Conservation (phyloP, 2,113 vertebrate genomes). For the Eulacestoma nigropectus region DNA sequence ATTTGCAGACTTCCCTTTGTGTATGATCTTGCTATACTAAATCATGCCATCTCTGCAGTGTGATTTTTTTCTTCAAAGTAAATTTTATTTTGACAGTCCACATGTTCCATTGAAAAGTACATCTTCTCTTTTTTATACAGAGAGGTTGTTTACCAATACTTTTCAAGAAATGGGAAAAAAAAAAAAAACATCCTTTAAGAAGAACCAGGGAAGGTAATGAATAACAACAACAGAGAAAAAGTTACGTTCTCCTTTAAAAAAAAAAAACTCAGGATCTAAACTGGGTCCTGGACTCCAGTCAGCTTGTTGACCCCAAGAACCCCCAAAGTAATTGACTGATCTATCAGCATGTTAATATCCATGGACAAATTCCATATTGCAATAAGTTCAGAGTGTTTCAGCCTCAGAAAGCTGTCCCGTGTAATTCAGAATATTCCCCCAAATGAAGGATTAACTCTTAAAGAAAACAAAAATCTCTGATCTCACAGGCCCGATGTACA, state of each 20-base stretch:
- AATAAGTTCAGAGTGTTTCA: not conserved
- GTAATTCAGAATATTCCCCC: not conserved
- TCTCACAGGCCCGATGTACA: not conserved
- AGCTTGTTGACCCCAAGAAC: not conserved
- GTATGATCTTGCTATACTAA: not conserved
- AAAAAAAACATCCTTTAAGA: not conserved
- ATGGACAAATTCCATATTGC: not conserved
- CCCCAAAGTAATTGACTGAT: not conserved
- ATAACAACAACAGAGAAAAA: not conserved
- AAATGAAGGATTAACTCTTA: not conserved
- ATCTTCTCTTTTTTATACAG: not conserved
- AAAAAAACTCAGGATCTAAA: not conserved
- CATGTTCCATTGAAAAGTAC: not conserved
- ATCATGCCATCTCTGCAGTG: not conserved
- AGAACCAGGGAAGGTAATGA: not conserved
- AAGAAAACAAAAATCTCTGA: not conserved
- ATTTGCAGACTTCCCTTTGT: not conserved
- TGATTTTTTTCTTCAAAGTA: not conserved
- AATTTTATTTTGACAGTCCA: not conserved
- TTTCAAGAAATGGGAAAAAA: not conserved
- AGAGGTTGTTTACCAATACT: not conserved
- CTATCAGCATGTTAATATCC: not conserved
- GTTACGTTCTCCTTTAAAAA: not conserved
- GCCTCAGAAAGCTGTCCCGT: rapidly evolving
- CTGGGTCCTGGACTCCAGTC: not conserved